These are phyloP conservation scores for Irena cyanogastra DNA, from an alignment of 2,113 vertebrate species.

Conservation along the genomic window DNA sequence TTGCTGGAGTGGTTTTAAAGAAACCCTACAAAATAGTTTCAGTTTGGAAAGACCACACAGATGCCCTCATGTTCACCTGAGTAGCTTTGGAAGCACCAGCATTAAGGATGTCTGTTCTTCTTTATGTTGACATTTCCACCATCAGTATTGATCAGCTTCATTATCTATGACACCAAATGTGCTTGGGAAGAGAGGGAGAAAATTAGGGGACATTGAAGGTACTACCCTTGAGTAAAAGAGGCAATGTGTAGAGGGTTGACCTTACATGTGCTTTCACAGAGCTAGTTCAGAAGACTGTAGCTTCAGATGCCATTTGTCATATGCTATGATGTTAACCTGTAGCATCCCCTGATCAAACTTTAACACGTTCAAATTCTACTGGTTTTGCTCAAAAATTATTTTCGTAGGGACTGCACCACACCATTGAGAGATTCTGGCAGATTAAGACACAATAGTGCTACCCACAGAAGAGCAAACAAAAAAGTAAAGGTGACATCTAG, in stretches of 20 bases:
- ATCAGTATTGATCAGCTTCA: background rate
- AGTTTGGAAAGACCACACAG: background rate
- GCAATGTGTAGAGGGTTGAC: background rate
- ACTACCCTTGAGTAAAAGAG: background rate
- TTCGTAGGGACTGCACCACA: background rate
- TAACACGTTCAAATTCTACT: background rate
- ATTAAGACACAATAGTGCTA: background rate
- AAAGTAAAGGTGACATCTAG: background rate
- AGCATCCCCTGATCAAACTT: background rate
- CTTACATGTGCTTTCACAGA: background rate
- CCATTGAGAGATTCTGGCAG: background rate
- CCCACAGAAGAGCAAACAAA: background rate
- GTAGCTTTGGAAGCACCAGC: background rate
- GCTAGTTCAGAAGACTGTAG: background rate
- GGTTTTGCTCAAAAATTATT: background rate
- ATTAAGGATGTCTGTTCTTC: background rate
- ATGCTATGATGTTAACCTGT: background rate
- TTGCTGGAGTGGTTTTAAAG: background rate
- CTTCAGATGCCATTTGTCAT: background rate
- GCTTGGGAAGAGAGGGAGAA: background rate
- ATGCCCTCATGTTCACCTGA: background rate
- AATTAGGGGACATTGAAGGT: background rate
- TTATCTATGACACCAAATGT: background rate
- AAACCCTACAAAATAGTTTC: background rate
- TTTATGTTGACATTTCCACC: background rate